phyloP scores from a whole-genome alignment of 2,797 vertebrate genomes.

The Phrynocephalus vlangalii region DNA sequence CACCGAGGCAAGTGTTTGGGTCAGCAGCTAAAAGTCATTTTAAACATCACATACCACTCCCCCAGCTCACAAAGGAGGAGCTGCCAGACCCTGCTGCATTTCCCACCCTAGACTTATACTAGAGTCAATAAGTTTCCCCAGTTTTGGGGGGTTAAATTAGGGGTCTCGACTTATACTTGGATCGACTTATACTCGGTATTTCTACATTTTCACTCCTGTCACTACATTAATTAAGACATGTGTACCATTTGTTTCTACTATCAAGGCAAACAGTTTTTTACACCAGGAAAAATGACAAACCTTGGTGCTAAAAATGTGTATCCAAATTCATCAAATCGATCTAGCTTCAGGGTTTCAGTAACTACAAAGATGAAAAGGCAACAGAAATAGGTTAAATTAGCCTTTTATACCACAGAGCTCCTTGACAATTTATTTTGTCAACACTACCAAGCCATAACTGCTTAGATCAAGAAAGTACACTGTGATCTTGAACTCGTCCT shows the following conservation, averaged over 20 bases:
- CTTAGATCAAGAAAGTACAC: not conserved
- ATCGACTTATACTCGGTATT: too few species aligned
- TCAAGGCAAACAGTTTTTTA: slow-evolving; percentile 3
- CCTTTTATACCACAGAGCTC: not conserved
- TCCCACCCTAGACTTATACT: too few species aligned
- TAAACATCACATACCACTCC: too few species aligned
- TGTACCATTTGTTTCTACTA: not conserved
- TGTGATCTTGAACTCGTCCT: not conserved
- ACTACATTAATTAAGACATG: not conserved
- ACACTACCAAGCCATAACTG: not conserved
- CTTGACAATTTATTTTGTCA: not conserved
- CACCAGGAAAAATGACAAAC: slow-evolving; percentile 77
- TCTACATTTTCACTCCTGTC: not conserved
- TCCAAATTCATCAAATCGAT: slow-evolving; percentile 90
- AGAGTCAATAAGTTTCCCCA: too few species aligned
- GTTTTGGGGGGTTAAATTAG: too few species aligned
- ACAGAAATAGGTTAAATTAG: slow-evolving; percentile 37
- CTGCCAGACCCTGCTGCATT: too few species aligned
- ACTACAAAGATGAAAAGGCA: slow-evolving; percentile 79
- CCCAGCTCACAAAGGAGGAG: too few species aligned
- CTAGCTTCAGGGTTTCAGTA: slow-evolving; percentile 87
- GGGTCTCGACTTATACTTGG: too few species aligned
- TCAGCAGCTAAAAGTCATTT: too few species aligned
- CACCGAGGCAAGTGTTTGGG: too few species aligned
- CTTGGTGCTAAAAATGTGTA: slow-evolving; percentile 94